A percentile compares a stretch with the other conserved stretches of the same genome.
phyloP scores from a whole-genome alignment of 2,888 invertebrate genomes.

The Heliconius cydno region DNA sequence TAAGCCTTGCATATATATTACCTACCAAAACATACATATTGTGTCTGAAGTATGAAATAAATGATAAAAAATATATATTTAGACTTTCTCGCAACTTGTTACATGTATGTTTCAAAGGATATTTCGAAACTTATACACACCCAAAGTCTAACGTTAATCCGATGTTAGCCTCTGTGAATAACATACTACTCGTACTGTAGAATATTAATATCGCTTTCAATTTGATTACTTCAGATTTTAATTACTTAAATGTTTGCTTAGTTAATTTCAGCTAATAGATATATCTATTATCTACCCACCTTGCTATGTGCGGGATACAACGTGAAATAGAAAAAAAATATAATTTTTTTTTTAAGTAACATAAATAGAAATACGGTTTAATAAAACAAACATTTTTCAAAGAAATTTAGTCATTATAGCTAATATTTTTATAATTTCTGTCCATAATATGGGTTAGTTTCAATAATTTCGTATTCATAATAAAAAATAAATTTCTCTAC shows the following conservation, averaged over 20 bases:
- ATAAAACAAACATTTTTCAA: background rate
- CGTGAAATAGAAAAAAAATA: no score
- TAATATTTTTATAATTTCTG: constrained; percentile 6
- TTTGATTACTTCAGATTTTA: background rate
- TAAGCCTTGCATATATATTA: no score
- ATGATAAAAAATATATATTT: no score
- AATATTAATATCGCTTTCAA: constrained; percentile 9
- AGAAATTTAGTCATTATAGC: background rate
- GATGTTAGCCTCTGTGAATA: background rate
- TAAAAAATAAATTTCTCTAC: background rate
- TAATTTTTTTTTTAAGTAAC: background rate
- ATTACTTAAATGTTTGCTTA: no score
- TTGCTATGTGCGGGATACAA: no score
- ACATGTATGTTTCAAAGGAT: background rate
- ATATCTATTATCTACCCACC: no score
- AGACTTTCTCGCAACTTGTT: no score
- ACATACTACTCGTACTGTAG: background rate
- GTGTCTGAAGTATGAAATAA: no score
- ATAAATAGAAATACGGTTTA: background rate
- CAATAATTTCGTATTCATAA: constrained; percentile 12
- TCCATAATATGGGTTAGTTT: background rate
- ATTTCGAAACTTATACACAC: background rate
- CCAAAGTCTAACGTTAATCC: background rate
- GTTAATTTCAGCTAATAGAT: no score
- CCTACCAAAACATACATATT: no score